Percentiles rank a stretch among this genome's conserved stretches.
Conservation (phyloP, 1,140 invertebrate species). For the Thaumatotibia leucotreta region DNA sequence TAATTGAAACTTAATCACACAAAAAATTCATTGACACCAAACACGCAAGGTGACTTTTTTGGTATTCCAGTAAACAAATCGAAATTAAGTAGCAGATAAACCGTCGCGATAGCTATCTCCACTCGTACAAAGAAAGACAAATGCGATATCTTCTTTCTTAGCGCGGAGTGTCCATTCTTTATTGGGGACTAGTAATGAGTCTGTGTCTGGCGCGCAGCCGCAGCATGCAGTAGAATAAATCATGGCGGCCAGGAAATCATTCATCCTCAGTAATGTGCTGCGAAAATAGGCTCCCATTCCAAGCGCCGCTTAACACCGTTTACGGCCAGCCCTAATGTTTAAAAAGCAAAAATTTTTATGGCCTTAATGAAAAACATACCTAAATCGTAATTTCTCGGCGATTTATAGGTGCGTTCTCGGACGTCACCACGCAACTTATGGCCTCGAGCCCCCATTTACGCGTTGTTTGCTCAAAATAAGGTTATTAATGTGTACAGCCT, state of each 20-base stretch:
- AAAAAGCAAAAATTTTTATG: conserved; percentile 47
- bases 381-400: conserved; percentile 43
- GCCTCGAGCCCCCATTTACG: not conserved
- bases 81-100: conserved; percentile 19
- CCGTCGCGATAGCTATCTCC: conserved; percentile 25
- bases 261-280: conserved; percentile 73
- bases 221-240: conserved; percentile 50
- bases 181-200: conserved; percentile 50
- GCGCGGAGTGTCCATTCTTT: conserved; percentile 62
- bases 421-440: conserved; percentile 13
- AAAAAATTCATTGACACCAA: not conserved
- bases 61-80: conserved; percentile 14
- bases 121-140: conserved; percentile 57
- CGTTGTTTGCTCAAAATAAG: conserved; percentile 3
- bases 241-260: conserved; percentile 70
- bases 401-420: conserved; percentile 21
- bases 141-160: conserved; percentile 45
- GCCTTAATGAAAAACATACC: conserved; percentile 49
- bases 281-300: conserved; percentile 71
- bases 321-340: conserved; percentile 51
- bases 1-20: not conserved
- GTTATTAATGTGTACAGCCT: not conserved
- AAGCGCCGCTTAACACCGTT: conserved; percentile 52
- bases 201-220: conserved; percentile 36
- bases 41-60: not conserved